Percentiles rank a stretch among this genome's conserved stretches.
Conservation (phyloP, 1,140 invertebrate species). For the Microplitis mediator region DNA sequence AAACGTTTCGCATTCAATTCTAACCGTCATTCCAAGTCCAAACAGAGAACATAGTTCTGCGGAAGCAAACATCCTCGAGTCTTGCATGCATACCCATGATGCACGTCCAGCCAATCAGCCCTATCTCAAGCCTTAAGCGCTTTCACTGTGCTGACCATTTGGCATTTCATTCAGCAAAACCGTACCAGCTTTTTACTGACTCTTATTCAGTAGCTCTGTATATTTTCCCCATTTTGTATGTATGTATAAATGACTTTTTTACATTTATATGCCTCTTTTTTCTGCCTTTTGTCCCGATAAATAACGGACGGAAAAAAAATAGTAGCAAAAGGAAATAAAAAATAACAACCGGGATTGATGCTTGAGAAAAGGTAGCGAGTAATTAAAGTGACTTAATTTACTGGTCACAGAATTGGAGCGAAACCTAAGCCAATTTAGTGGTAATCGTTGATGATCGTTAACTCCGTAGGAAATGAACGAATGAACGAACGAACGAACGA, state of each 20-base stretch:
- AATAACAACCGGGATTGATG: background rate
- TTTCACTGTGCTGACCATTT: constrained; percentile 60
- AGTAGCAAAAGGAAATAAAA: background rate
- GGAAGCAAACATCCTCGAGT: constrained; percentile 51
- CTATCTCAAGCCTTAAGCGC: constrained; percentile 29
- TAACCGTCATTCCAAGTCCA: constrained; percentile 59
- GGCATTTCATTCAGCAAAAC: constrained; percentile 52
- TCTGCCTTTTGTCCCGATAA: no score
- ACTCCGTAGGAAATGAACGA: background rate
- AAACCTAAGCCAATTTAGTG: constrained; percentile 1
- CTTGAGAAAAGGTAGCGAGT: background rate
- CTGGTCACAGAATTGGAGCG: background rate
- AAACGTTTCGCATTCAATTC: constrained; percentile 49
- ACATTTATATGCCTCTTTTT: no score
- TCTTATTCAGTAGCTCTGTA: background rate
- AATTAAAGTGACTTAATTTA: constrained; percentile 17
- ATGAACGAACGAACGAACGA: background rate
- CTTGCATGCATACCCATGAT: constrained; percentile 41
- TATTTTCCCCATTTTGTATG: no score
- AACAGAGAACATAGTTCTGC: constrained; percentile 53
- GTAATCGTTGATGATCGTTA: constrained; percentile 11
- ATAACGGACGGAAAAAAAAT: background rate
- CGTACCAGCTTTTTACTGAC: background rate
- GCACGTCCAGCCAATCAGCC: constrained; percentile 16
- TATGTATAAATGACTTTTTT: no score